These are phyloP conservation scores for Botia almorhae DNA, from an alignment of 2,797 vertebrate genomes.

Conservation along the genomic window DNA sequence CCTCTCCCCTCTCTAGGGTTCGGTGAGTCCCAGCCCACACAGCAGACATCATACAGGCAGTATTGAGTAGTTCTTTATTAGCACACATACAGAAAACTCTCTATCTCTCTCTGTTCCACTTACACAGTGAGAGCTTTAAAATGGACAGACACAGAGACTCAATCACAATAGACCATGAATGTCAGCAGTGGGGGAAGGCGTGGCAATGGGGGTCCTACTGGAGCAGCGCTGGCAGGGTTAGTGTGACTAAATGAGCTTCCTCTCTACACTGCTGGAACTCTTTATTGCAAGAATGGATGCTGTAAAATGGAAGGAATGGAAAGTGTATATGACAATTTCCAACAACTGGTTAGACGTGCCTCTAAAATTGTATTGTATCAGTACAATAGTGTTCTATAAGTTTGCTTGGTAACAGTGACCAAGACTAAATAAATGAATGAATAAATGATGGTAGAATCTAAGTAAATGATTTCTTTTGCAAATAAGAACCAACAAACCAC, in stretches of 20 bases:
- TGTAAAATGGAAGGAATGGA: not conserved
- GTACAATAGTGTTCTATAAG: not conserved
- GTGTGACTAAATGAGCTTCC: conserved; percentile 48
- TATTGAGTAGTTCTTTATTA: conserved; percentile 51
- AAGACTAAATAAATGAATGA: not conserved
- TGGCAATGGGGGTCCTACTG: conserved; percentile 51
- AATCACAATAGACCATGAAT: conserved; percentile 62
- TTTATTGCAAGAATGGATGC: conserved; percentile 31
- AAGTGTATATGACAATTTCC: not conserved
- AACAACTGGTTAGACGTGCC: not conserved
- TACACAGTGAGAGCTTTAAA: conserved; percentile 56
- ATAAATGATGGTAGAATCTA: too few relatives aligned
- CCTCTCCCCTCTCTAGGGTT: conserved; percentile 20
- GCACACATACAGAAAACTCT: conserved; percentile 26
- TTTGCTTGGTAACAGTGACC: not conserved
- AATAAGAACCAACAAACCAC: too few relatives aligned
- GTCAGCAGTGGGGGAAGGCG: conserved; percentile 50
- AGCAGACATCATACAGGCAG: conserved; percentile 39
- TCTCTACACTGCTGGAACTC: conserved; percentile 14
- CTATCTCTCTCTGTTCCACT: conserved; percentile 62
- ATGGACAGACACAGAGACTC: conserved; percentile 17
- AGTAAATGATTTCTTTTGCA: too few relatives aligned
- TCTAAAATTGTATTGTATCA: not conserved
- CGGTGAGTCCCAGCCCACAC: conserved; percentile 12
- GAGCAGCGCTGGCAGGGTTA: conserved; percentile 31